These are phyloP conservation scores for Oxyteleia sp. DNA, from an alignment of 2,888 invertebrate species.

Conservation along the genomic window DNA sequence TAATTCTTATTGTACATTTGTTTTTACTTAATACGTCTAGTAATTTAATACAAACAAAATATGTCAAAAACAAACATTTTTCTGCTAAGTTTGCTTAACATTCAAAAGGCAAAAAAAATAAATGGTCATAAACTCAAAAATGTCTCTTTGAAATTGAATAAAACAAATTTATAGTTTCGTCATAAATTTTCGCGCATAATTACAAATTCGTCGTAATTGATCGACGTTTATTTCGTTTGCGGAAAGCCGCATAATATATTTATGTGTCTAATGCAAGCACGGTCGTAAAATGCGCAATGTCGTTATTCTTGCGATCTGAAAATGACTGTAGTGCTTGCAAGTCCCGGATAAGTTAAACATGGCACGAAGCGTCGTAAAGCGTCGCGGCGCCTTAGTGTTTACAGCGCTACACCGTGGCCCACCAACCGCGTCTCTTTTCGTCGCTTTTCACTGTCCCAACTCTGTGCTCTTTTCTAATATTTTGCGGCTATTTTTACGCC, in stretches of 20 bases:
- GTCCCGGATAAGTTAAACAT: slow-evolving; percentile 84
- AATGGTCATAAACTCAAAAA: no score
- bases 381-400: slow-evolving; percentile 89
- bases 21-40: no score
- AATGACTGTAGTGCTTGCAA: slow-evolving; percentile 81
- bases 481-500: slow-evolving; percentile 61
- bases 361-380: slow-evolving; percentile 80
- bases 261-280: slow-evolving; percentile 75
- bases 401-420: slow-evolving; percentile 85
- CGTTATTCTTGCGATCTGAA: slow-evolving; percentile 77
- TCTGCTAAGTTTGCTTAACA: no score
- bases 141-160: no score
- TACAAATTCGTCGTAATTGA: slow-evolving; percentile 17
- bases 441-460: slow-evolving; percentile 70
- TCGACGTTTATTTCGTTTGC: slow-evolving; percentile 48
- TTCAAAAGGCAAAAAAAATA: no score
- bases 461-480: slow-evolving; percentile 55
- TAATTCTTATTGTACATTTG: no score
- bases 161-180: background rate
- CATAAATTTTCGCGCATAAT: background rate
- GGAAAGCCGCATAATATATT: slow-evolving; percentile 61
- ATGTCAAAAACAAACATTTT: no score
- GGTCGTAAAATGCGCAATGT: slow-evolving; percentile 75
- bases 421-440: slow-evolving; percentile 78
- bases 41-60: no score